A percentile compares a stretch with the other conserved stretches of the same genome.
Conservation (phyloP, 2,113 vertebrate species). For the Ranitomeya imitator region DNA sequence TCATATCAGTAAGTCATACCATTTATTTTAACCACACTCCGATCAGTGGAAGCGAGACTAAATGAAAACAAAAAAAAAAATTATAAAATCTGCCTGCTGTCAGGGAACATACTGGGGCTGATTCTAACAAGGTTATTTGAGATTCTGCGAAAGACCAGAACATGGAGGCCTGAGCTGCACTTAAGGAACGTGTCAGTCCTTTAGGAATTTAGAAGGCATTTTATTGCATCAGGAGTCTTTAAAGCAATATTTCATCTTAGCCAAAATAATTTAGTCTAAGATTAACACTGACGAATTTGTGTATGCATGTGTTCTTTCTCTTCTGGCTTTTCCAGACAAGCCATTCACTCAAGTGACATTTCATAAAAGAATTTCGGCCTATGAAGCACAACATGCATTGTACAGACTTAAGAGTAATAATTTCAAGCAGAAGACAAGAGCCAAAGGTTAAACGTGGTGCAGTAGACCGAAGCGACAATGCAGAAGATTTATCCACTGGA, state of each 20-base stretch:
- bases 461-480: background rate
- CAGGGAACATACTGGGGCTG: slow-evolving; percentile 22
- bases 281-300: slow-evolving; percentile 51
- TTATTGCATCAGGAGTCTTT: slow-evolving; percentile 48
- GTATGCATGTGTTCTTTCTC: slow-evolving; percentile 39
- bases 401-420: background rate
- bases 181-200: slow-evolving; percentile 52
- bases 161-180: slow-evolving; percentile 47
- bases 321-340: slow-evolving; percentile 20
- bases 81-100: slow-evolving; percentile 7
- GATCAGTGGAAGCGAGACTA: background rate
- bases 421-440: background rate
- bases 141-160: slow-evolving; percentile 47
- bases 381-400: slow-evolving; percentile 4
- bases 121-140: slow-evolving; percentile 50
- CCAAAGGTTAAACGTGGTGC: background rate
- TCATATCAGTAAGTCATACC: slow-evolving; percentile 2
- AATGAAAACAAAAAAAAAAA: slow-evolving; percentile 23
- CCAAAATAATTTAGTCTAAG: slow-evolving; percentile 54
- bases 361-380: background rate
- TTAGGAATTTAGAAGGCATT: slow-evolving; percentile 52
- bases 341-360: slow-evolving; percentile 28
- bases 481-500: background rate
- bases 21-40: slow-evolving; percentile 11
- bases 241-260: slow-evolving; percentile 52